These are phyloP conservation scores for Artemisiospiza belli DNA, from an alignment of 2,113 vertebrate species.

Conservation along the genomic window DNA sequence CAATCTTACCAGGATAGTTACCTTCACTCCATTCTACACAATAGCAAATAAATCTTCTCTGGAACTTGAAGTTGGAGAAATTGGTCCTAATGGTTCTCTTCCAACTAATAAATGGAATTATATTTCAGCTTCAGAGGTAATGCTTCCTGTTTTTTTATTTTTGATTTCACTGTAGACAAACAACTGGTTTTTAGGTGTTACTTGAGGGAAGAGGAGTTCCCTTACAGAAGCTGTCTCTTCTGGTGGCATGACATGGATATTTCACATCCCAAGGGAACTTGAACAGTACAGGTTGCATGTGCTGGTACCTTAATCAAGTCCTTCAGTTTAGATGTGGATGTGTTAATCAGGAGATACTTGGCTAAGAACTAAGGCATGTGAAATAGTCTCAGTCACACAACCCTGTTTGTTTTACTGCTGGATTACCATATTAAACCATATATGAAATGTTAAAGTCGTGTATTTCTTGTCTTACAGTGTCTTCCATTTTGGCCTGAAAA, in stretches of 20 bases:
- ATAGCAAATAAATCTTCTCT: slow-evolving; percentile 89
- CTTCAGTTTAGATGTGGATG: not conserved
- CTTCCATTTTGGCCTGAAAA: slow-evolving; percentile 96
- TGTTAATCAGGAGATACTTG: not conserved
- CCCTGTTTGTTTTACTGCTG: not conserved
- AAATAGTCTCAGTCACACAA: not conserved
- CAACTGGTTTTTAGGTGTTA: not conserved
- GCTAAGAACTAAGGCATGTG: not conserved
- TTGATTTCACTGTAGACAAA: not conserved
- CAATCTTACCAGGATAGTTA: slow-evolving; percentile 91
- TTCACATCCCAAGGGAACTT: not conserved
- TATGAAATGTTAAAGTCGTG: rapidly evolving
- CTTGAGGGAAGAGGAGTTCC: not conserved
- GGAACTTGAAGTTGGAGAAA: slow-evolving; percentile 93
- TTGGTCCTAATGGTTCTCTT: slow-evolving; percentile 67
- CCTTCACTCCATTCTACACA: slow-evolving; percentile 92
- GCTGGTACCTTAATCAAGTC: not conserved
- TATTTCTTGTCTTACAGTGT: slow-evolving; percentile 76
- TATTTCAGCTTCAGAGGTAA: slow-evolving; percentile 86
- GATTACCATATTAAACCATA: not conserved
- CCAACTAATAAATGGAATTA: slow-evolving; percentile 88
- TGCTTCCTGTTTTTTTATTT: not conserved
- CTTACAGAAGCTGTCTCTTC: not conserved
- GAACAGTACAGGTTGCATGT: not conserved
- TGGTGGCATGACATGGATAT: not conserved